Evolutionary conservation across 1,140 invertebrate genomes (phyloP), one percentile per base, ranked within the genome.

Genomic region (Rhagoletis zephyria): DNA sequence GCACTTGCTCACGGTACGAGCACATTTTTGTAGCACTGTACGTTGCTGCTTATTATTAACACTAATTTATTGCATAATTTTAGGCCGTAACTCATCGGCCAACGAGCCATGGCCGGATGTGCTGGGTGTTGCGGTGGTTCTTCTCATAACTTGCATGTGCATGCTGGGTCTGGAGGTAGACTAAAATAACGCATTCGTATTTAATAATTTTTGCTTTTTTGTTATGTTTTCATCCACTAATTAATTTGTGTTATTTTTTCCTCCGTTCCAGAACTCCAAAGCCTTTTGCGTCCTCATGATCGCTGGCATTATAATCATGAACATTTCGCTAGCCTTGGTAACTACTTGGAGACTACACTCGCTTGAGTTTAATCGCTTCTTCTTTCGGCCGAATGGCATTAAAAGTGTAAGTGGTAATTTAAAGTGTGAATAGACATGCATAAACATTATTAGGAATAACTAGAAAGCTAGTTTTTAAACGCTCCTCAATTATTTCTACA

Each of bases 101-200:
- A 95, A 95, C 3, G 95, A 96, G 90, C 95, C 95, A 4, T 95
- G 95, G 94, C 95, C 95, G 70, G 95, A 96, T 93, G 94, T 96
- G 1, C 89, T 96, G 30, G 95, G 95, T n/a, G 95, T 96, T 6
- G 94, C 94, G 0, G 95, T 96, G 14, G 94, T 95, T 3, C 94
- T 95, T 89, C 93, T 96, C 2, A 94, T 95, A 3, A 95, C 95
- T 6, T 94, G 94, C 85, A 95, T 96, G 93, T 96, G 95, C 89
- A 95, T 96, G 95, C 94, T 95, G 89, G 95, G 95, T 19, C 91
- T 96, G 64, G 95, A 96, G 94, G 95, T 95, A 92, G 91, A 89
- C 89, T 67, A 40, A 30, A n/a, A 16, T 85, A 67, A 42, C 42
- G 9, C 7, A 42, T 56, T 60, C 74, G 48, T 14, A 70, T 86